A percentile compares a stretch with the other conserved stretches of the same genome.
phyloP scores from a whole-genome alignment of 2,888 invertebrate genomes.

The Agrotis puta region DNA sequence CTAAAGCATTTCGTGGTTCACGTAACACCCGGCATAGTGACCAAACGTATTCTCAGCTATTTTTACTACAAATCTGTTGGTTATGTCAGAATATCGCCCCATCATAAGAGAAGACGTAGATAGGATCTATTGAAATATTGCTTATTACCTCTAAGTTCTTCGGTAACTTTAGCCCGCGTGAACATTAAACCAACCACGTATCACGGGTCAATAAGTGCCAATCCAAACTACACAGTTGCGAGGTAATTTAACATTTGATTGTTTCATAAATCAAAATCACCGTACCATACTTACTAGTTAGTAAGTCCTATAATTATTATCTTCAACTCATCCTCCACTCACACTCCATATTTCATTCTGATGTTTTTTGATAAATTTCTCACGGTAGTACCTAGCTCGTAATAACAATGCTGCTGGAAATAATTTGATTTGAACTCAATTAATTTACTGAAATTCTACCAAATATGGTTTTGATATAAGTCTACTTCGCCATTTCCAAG shows the following conservation, averaged over 20 bases:
- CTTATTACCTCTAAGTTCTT: neutral
- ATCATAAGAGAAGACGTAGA: neutral
- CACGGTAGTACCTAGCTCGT: no score
- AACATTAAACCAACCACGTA: conserved; percentile 24
- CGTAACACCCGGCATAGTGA: neutral
- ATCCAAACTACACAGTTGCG: neutral
- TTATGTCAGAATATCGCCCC: neutral
- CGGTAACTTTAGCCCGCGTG: neutral
- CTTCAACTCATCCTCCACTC: no score
- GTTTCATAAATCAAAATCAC: conserved; percentile 8
- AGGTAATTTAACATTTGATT: conserved; percentile 2
- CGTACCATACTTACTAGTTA: neutral
- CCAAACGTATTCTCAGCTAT: neutral
- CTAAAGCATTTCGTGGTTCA: conserved; percentile 2
- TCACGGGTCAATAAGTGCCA: conserved; percentile 12
- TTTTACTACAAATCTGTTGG: neutral
- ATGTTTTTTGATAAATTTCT: no score
- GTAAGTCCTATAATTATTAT: neutral
- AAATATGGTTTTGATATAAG: neutral
- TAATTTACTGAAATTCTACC: neutral
- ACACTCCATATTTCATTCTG: neutral
- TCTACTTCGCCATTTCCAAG: neutral
- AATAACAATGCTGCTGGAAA: neutral
- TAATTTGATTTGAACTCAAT: neutral
- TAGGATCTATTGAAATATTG: conserved; percentile 4